Conservation (phyloP, 2,113 vertebrate species). For the Rousettus leschenaultii region DNA sequence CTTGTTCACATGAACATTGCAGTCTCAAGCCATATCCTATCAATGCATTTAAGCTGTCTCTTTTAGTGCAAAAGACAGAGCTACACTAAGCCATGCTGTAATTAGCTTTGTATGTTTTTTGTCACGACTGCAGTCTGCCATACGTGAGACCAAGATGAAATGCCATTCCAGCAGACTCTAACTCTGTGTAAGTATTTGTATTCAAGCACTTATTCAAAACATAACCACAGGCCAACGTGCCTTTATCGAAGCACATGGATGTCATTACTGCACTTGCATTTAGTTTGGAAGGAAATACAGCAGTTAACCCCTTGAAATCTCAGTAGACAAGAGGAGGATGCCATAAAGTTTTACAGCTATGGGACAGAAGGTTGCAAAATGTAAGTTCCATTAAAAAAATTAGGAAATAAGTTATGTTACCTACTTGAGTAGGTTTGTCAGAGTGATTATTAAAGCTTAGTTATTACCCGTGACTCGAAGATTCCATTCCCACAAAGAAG, state of each 20-base stretch:
- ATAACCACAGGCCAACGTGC: slow-evolving; percentile 4
- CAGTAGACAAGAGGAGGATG: slow-evolving; percentile 77
- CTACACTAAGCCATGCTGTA: neutral
- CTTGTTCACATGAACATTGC: slow-evolving; percentile 53
- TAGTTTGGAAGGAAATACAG: slow-evolving; percentile 70
- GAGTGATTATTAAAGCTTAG: slow-evolving; percentile 72
- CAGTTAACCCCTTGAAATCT: slow-evolving; percentile 82
- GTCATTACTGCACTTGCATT: slow-evolving; percentile 74
- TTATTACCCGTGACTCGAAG: slow-evolving; percentile 79
- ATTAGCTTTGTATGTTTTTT: slow-evolving; percentile 65
- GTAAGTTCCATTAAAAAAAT: slow-evolving; percentile 69
- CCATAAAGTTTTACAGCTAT: slow-evolving; percentile 79
- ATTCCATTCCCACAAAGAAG: slow-evolving; percentile 80
- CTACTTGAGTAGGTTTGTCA: slow-evolving; percentile 74
- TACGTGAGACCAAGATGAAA: slow-evolving; percentile 56
- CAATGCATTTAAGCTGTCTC: slow-evolving; percentile 7
- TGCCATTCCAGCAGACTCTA: slow-evolving; percentile 39
- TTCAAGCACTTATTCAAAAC: slow-evolving; percentile 56
- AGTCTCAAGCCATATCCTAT: slow-evolving; percentile 23
- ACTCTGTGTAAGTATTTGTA: neutral
- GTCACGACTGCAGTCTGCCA: slow-evolving; percentile 57
- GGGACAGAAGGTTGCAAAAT: slow-evolving; percentile 76
- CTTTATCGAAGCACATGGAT: slow-evolving; percentile 78
- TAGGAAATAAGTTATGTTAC: slow-evolving; percentile 72
- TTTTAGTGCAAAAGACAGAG: neutral